These are phyloP conservation scores for Alligator sinensis DNA, from an alignment of 2,113 vertebrate species.

Conservation along the genomic window DNA sequence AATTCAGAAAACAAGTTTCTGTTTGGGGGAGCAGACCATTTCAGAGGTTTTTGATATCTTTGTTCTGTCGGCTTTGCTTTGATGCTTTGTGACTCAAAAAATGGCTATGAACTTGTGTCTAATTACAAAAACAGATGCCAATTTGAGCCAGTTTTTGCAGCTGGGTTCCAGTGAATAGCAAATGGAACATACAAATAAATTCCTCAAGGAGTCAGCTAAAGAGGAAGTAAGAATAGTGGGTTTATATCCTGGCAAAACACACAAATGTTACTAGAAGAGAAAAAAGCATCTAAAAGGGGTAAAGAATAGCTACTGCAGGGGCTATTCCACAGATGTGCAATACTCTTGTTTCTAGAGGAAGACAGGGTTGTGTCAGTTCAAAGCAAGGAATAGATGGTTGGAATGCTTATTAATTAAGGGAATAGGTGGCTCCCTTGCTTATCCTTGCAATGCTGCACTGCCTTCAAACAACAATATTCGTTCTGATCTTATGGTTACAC, in stretches of 20 bases:
- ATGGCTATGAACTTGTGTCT: conserved; percentile 15
- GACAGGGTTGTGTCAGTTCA: background rate
- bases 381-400: background rate
- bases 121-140: conserved; percentile 51
- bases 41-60: conserved; percentile 38
- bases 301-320: background rate
- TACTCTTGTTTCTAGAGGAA: background rate
- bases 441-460: background rate
- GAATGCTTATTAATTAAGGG: background rate
- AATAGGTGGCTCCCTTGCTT: background rate
- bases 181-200: conserved; percentile 37
- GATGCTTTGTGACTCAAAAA: conserved; percentile 50
- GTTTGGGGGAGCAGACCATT: background rate
- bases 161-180: conserved; percentile 9
- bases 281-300: background rate
- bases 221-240: background rate
- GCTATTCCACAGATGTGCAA: background rate
- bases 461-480: background rate
- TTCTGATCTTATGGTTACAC: background rate
- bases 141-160: conserved; percentile 28
- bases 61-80: conserved; percentile 29
- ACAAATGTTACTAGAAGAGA: background rate
- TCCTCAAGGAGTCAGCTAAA: conserved; percentile 15
- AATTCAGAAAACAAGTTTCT: background rate
- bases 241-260: background rate